Evolutionary conservation across 2,113 vertebrate species (phyloP), one percentile per base, ranked within the genome.

Genomic region (Pelvicachromis taeniatus): DNA sequence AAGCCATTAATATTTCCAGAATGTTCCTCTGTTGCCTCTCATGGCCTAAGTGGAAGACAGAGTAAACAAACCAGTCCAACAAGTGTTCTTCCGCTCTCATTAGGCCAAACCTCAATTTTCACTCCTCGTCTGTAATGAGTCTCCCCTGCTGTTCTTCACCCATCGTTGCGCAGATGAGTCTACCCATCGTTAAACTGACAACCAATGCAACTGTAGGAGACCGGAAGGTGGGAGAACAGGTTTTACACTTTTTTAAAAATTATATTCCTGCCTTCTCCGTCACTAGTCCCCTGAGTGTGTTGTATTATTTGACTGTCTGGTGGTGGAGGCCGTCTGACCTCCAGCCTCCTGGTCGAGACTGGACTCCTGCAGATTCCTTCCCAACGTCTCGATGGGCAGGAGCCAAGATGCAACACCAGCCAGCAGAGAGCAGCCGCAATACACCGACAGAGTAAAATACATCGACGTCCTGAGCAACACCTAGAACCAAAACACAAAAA

Each of bases 381-480:
- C 94, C 59, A 77, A 14, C 0, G 92, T 95, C 81, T 95, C 94
- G 11, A 93, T 81, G 54, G 93, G 95, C n/a, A 95, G 86, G 3
- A 91, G 1, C 82, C 92, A 48, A 19, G 87, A 78, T 3, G 87
- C 87, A 9, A 90, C 1, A 1, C 81, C 82, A 4, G 93, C 94
- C 65, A 94, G 89, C 13, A 95, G 59, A 85, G 83, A 14, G 21
- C 78, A 87, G 84, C 45, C 80, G n/a, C 88, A 93, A 86, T 95
- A 95, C 7, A 95, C 45, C 0, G 90, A 86, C 85, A 95, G 73
- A 17, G 91, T 92, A 58, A 86, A 17, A 77, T 73, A 77, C 38
- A 91, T 14, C 0, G 95, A 95, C 0, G 19, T 54, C 50, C 89
- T 80, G 70, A 94, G 91, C 84, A 94, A 3, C 77, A 95, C 92